Percentiles rank a stretch among this genome's conserved stretches.
These are phyloP conservation scores for Sisor rabdophorus DNA, from an alignment of 2,113 vertebrate species.

Conservation along the genomic window DNA sequence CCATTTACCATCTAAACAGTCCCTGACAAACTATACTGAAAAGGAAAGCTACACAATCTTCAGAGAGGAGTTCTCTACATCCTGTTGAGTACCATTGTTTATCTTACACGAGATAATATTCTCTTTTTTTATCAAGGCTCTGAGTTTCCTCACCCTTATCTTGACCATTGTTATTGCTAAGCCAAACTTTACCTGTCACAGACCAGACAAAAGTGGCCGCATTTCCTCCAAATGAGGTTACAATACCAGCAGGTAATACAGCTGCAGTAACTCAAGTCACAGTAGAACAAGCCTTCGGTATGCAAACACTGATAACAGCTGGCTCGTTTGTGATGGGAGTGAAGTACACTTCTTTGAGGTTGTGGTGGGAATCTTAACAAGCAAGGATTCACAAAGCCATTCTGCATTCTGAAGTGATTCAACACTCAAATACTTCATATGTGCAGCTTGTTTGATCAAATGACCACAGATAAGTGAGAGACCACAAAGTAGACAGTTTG, in stretches of 20 bases:
- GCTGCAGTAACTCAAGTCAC: conserved; percentile 11
- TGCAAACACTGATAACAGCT: conserved; percentile 30
- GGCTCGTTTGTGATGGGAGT: conserved; percentile 7
- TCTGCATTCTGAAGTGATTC: neutral
- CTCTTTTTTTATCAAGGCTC: neutral
- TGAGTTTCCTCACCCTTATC: conserved; percentile 8
- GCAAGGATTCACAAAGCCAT: neutral
- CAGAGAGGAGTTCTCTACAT: neutral
- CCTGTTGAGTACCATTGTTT: neutral
- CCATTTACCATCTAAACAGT: neutral
- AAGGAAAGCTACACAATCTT: neutral
- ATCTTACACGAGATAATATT: conserved; percentile 1
- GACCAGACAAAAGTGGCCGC: conserved; percentile 13
- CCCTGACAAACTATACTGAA: neutral
- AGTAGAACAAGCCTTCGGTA: conserved; percentile 18
- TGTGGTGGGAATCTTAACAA: conserved; percentile 20
- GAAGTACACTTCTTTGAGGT: neutral
- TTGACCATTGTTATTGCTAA: conserved; percentile 12
- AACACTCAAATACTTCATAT: neutral
- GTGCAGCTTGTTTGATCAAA: neutral
- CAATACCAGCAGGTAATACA: conserved; percentile 25
- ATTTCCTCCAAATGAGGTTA: neutral
- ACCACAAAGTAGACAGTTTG: neutral
- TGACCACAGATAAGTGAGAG: conserved; percentile 11
- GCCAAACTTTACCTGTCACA: conserved; percentile 12